Evolutionary conservation across 2,797 vertebrate species (phyloP), one percentile per base, ranked within the genome.

Genomic region (Onychomys torridus): DNA sequence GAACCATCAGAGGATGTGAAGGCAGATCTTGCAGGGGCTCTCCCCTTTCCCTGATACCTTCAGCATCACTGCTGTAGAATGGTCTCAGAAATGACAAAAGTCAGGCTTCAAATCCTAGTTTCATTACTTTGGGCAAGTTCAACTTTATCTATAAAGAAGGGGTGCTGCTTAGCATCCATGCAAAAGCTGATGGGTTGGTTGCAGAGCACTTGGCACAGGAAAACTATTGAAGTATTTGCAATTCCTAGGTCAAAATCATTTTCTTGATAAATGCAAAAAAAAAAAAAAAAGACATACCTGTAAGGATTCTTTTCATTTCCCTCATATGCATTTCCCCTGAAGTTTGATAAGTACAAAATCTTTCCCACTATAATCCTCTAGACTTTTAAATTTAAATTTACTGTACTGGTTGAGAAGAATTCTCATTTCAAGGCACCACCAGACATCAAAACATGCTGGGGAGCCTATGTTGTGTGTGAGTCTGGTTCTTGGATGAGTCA

Each of bases 391-490:
- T 75, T 73, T 32, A 65, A 27, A 40, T 19, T 91, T 27, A 76
- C 43, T 2, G 17, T 86, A 57, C 37, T 52, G 57, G 61, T 49
- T 67, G 85, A 93, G 34, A 89, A 77, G 11, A 92, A 63, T 94
- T 93, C 34, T 65, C 91, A 40, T 78, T 92, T 86, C 79, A 91
- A 96, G 69, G 46, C n/a, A 17, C 83, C 91, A 85, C 95, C 76
- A 88, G 46, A 78, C 93, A 88, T 91, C 75, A 93, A 85, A 87
- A 77, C n/a, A 79, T 46, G 46, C 32, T 91, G 40, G 87, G 63
- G 84, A 81, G 81, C 63, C 59, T 92, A n/a, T 92, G 90, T 78
- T 86, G 46, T 85, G 61, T 69, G 32, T 61, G 49, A 46, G 40
- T 83, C 55, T 90, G 52, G n/a, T 46, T 57, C 76, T 94, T 88